Percentiles rank a stretch among this genome's conserved stretches.
Conservation (phyloP, 2,113 vertebrate genomes). For the Zosterops japonicus region DNA sequence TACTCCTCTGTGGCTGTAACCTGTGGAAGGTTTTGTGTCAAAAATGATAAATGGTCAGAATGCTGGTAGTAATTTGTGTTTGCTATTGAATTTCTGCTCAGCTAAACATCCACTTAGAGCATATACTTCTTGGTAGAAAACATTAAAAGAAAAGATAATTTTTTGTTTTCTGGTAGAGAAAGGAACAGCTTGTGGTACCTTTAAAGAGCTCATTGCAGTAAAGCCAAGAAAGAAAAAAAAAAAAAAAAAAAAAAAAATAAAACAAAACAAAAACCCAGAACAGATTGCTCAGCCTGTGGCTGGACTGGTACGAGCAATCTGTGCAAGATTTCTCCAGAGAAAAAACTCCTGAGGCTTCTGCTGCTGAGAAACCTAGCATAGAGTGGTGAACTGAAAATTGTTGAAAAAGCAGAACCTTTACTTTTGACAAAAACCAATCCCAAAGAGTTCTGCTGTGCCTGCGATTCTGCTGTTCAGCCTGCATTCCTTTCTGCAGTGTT, state of each 20-base stretch:
- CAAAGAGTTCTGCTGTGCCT: background rate
- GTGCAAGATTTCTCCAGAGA: conserved; percentile 54
- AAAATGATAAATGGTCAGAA: conserved; percentile 29
- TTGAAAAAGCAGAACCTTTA: background rate
- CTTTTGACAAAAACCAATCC: background rate
- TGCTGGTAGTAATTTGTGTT: background rate
- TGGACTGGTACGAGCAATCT: conserved; percentile 55
- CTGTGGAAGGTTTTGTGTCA: conserved; percentile 18
- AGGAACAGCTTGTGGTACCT: conserved; percentile 19
- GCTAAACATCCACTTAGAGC: background rate
- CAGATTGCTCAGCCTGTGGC: conserved; percentile 59
- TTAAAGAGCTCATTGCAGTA: background rate
- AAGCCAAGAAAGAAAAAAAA: background rate
- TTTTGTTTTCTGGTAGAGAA: background rate
- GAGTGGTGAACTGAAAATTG: background rate
- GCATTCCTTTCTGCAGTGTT: background rate
- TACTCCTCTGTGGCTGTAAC: background rate
- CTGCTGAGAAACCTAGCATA: background rate
- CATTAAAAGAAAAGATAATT: background rate
- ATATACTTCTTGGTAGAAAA: background rate
- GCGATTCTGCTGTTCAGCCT: background rate
- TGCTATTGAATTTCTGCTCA: background rate
- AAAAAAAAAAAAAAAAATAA: background rate
- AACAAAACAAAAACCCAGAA: background rate
- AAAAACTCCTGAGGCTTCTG: conserved; percentile 3